Base-by-base conservation (phyloP, 2,888 invertebrate genomes). In the Ormyrus labotus region DNA sequence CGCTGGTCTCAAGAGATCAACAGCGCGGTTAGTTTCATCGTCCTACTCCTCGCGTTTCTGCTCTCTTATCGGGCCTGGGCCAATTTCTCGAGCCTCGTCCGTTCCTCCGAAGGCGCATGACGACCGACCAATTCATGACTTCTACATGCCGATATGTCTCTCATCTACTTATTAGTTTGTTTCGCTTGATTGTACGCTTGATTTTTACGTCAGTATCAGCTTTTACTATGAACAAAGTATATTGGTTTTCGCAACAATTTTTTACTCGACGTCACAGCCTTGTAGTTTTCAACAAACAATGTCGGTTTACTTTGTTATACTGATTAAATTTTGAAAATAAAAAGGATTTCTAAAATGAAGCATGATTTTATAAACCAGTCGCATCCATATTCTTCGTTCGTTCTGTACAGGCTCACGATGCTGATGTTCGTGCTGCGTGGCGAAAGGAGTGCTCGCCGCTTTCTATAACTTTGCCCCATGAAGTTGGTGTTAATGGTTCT, bases 1-100 rank as follows among this genome's bases (percentile, higher is more conserved):
- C 93, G 96, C 87, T 96, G 96, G 96, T 95, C 95, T n/a, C 95
- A 96, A 91, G 96, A 96, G 87, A 90, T 92, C 91, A 93, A 89
- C 83, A 89, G 85, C 85, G 89, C 84, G 89, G 90, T 90, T 86
- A 88, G 90, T 90, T 83, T 85, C 80, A 73, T 88, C 81, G 81
- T 82, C 80, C 61, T 83, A 6, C 1, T 77, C 11, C 51, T 76
- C 65, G 55, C 50, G 67, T 55, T 68, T 63, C 50, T 77, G 53
- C 67, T 77, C 19, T 77, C 63, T 63, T 77, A 67, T 6, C 61
- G 57, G 9, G 55, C 45, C 11, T 77, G 51, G 50, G n/a, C 51
- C 61, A 10, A 50, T 9, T 10, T 77, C 7, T 76, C 67, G 47
- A 57, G 47, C 63, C 47, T 72, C 53, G 53, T 72, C 68, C 55